Evolutionary conservation across 2,113 vertebrate genomes (phyloP).

Genomic region (Forbesichthys agassizii): DNA sequence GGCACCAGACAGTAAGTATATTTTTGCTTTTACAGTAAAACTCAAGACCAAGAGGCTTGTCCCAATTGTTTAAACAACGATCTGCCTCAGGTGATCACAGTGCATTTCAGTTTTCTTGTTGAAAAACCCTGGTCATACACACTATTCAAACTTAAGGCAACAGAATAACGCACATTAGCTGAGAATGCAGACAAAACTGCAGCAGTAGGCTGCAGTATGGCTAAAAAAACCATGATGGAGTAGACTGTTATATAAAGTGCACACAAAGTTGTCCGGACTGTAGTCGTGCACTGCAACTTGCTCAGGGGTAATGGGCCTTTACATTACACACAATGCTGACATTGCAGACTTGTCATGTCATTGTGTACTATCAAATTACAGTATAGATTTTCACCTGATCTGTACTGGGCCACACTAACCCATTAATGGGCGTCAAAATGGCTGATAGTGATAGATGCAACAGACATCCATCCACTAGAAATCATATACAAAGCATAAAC

Average conservation of each 20-base stretch:
- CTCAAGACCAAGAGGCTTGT: no score
- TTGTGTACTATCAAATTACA: slow-evolving; percentile 44
- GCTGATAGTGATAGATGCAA: slow-evolving; percentile 45
- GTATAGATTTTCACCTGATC: slow-evolving; percentile 57
- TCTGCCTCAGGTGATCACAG: slow-evolving; percentile 34
- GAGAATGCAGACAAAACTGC: slow-evolving; percentile 37
- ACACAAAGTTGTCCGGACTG: slow-evolving; percentile 5
- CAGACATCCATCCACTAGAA: slow-evolving; percentile 5
- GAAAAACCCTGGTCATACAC: background rate
- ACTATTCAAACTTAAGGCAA: slow-evolving; percentile 45
- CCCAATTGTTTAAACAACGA: no score
- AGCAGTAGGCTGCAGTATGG: slow-evolving; percentile 27
- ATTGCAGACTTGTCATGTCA: slow-evolving; percentile 26
- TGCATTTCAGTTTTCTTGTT: slow-evolving; percentile 26
- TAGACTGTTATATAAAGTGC: slow-evolving; percentile 48
- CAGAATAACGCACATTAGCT: slow-evolving; percentile 51
- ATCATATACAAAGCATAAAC: slow-evolving; percentile 22
- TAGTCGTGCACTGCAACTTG: slow-evolving; percentile 42
- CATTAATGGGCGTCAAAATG: slow-evolving; percentile 55
- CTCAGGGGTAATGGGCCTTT: slow-evolving; percentile 50
- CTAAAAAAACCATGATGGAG: slow-evolving; percentile 20
- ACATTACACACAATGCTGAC: slow-evolving; percentile 45
- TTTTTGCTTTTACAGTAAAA: background rate
- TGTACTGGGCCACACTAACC: slow-evolving; percentile 48
- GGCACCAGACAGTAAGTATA: slow-evolving; percentile 25